These are phyloP conservation scores for Enteromius afrohamiltoni DNA, from an alignment of 2,797 vertebrate species.

Conservation along the genomic window DNA sequence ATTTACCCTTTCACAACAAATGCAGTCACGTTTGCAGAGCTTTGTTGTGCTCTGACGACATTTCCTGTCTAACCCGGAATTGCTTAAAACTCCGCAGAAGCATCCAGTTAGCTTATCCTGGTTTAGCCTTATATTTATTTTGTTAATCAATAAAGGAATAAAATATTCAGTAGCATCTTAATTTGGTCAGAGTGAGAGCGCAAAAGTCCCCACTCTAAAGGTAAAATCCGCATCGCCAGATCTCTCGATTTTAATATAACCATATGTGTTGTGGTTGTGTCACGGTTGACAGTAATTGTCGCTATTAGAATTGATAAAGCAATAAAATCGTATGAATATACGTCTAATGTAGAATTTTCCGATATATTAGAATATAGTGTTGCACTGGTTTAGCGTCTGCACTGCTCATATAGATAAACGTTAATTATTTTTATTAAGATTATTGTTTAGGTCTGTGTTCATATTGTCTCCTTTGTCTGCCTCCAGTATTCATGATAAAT, in stretches of 20 bases:
- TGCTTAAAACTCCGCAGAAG: not conserved
- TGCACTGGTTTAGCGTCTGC: not conserved
- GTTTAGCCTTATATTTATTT: not conserved
- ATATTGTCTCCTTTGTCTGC: not conserved
- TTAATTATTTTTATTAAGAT: not conserved
- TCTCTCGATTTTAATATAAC: not conserved
- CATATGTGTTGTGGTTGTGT: not conserved
- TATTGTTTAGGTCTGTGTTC: not conserved
- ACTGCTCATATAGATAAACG: not conserved
- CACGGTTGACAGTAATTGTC: not conserved
- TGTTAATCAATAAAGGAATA: not conserved
- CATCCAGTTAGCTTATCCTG: not conserved
- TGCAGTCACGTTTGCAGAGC: not conserved
- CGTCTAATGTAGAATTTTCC: not conserved
- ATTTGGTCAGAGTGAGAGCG: not conserved
- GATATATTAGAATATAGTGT: not conserved
- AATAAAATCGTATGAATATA: not conserved
- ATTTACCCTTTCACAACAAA: not conserved
- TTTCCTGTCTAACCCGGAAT: constrained; percentile 26
- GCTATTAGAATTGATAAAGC: not conserved
- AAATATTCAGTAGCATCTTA: not conserved
- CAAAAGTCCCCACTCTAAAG: not conserved
- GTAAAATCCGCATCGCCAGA: not conserved
- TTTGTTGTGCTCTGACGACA: not conserved
- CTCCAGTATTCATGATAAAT: constrained; percentile 19